phyloP scores from a whole-genome alignment of 2,888 invertebrate species.

The Cryptus viduatorius region DNA sequence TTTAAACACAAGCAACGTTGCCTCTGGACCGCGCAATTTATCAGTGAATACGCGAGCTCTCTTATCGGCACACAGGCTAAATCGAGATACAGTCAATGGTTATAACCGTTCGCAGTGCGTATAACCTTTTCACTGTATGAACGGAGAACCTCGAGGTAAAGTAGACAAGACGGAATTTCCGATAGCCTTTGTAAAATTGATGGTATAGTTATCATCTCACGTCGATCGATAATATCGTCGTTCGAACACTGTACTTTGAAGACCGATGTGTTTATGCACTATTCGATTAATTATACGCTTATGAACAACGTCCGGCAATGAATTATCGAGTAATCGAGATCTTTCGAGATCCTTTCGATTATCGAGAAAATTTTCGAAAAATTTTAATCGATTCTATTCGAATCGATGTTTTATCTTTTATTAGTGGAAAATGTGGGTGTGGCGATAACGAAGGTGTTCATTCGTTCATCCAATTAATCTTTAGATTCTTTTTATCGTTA shows the following conservation, averaged over 20 bases:
- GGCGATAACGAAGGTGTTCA: constrained; percentile 8
- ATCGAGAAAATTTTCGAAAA: constrained; percentile 40
- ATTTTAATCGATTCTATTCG: constrained; percentile 2
- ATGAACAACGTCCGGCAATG: constrained; percentile 12
- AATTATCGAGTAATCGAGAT: constrained; percentile 55
- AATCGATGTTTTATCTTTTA: constrained; percentile 5
- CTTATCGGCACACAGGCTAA: constrained; percentile 56
- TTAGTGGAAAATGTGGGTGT: background rate
- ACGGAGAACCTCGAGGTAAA: background rate
- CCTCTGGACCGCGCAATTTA: constrained; percentile 53
- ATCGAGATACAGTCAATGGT: constrained; percentile 36
- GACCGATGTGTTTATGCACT: constrained; percentile 56
- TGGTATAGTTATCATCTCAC: constrained; percentile 43
- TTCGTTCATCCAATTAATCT: constrained; percentile 15
- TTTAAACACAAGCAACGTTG: background rate
- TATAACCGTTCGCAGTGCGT: background rate
- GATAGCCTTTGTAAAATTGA: constrained; percentile 50
- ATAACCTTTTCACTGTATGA: too few relatives aligned
- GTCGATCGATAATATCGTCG: constrained; percentile 55
- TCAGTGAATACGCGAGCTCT: constrained; percentile 45
- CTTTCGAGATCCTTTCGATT: constrained; percentile 49
- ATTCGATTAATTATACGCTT: constrained; percentile 52
- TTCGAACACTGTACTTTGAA: constrained; percentile 11
- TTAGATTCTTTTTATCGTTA: background rate
- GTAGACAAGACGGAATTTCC: constrained; percentile 45